phyloP scores from a whole-genome alignment of 2,888 invertebrate genomes.

The Chesias legatella region DNA sequence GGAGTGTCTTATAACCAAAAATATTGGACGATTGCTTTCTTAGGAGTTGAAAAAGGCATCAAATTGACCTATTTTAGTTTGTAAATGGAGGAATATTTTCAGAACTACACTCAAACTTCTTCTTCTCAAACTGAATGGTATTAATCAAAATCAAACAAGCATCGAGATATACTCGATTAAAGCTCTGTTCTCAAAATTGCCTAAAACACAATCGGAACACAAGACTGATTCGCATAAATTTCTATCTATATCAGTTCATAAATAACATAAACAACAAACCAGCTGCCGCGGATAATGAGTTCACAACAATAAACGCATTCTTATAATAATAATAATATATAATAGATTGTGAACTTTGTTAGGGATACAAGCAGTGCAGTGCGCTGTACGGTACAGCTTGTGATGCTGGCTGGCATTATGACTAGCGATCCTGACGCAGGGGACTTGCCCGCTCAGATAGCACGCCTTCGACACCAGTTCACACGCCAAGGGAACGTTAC shows the following conservation, averaged over 20 bases:
- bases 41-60: slow-evolving; percentile 12
- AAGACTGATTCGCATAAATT: slow-evolving; percentile 44
- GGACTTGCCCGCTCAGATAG: slow-evolving; percentile 59
- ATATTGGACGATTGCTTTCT: slow-evolving; percentile 24
- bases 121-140: no score
- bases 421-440: slow-evolving; percentile 69
- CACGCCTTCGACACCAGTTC: slow-evolving; percentile 41
- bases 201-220: slow-evolving; percentile 31
- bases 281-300: slow-evolving; percentile 49
- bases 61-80: slow-evolving; percentile 15
- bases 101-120: no score
- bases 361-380: slow-evolving; percentile 12
- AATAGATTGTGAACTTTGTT: slow-evolving; percentile 8
- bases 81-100: background rate
- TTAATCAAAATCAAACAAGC: no score
- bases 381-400: slow-evolving; percentile 35
- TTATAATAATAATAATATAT: slow-evolving; percentile 6
- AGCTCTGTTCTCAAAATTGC: no score
- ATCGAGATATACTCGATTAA: no score
- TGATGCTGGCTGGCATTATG: slow-evolving; percentile 68
- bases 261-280: slow-evolving; percentile 47
- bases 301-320: slow-evolving; percentile 33
- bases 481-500: slow-evolving; percentile 20
- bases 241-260: slow-evolving; percentile 42
- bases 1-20: slow-evolving; percentile 43